Conservation (phyloP, 2,797 vertebrate genomes). For the Chelmon rostratus region DNA sequence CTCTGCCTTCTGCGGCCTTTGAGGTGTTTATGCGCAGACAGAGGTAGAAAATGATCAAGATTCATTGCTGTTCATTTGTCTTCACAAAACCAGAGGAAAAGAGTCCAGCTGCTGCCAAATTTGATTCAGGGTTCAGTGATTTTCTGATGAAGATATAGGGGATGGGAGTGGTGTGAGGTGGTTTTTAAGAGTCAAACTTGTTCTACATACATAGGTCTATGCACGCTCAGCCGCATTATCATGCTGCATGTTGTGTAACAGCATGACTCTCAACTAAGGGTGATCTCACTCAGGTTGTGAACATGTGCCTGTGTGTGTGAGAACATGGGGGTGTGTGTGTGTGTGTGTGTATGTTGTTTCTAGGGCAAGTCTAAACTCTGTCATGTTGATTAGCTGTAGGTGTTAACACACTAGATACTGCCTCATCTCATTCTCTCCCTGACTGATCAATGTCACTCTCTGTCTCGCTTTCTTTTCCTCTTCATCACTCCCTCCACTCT, state of each 20-base stretch:
- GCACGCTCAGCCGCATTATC: conserved; percentile 5
- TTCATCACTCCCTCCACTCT: conserved; percentile 36
- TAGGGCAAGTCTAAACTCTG: conserved; percentile 85
- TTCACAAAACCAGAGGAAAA: conserved; percentile 60
- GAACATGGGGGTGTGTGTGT: conserved; percentile 10
- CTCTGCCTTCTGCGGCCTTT: conserved; percentile 57
- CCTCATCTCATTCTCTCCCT: conserved; percentile 80
- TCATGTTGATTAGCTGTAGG: conserved; percentile 88
- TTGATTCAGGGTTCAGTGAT: conserved; percentile 59
- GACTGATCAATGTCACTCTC: conserved; percentile 86
- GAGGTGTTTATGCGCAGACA: conserved; percentile 68
- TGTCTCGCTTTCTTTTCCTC: conserved; percentile 50
- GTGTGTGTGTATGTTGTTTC: conserved; percentile 74
- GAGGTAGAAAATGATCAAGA: conserved; percentile 76
- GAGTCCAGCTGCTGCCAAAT: conserved; percentile 69
- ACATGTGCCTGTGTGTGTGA: background rate
- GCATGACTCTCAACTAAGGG: conserved; percentile 32
- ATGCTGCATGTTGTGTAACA: conserved; percentile 10
- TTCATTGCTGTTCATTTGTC: conserved; percentile 77
- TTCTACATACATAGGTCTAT: conserved; percentile 24
- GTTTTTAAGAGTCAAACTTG: conserved; percentile 42
- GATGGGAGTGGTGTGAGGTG: conserved; percentile 33
- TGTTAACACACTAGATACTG: conserved; percentile 85
- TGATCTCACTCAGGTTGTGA: conserved; percentile 16
- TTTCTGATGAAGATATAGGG: conserved; percentile 76